These are phyloP conservation scores for Manduca sexta DNA, from an alignment of 1,140 invertebrate genomes.

Conservation along the genomic window DNA sequence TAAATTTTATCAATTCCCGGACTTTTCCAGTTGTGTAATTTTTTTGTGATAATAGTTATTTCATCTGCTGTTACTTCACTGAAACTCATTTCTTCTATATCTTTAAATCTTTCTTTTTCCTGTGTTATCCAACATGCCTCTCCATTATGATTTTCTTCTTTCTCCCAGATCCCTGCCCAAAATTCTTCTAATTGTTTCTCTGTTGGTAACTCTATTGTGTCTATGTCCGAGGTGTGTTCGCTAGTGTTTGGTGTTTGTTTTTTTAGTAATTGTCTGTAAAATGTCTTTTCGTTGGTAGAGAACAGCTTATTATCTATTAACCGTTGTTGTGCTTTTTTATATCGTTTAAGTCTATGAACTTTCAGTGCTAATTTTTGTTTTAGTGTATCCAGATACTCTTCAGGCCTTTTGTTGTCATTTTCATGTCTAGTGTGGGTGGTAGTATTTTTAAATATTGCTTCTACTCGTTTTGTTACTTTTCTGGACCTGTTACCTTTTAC, in stretches of 20 bases:
- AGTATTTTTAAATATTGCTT: conserved; percentile 1
- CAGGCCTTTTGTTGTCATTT: conserved; percentile 7
- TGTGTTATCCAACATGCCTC: conserved; percentile 17
- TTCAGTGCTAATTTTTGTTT: conserved; percentile 23
- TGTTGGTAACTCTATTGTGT: conserved; percentile 6
- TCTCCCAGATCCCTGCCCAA: conserved; percentile 10
- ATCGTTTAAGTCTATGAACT: conserved; percentile 16
- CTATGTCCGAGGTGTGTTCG: background rate
- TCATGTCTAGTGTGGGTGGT: conserved; percentile 8
- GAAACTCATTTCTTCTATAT: conserved; percentile 5
- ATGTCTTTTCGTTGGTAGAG: conserved; percentile 19
- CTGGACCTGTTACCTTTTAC: conserved; percentile 6
- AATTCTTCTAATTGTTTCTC: conserved; percentile 10
- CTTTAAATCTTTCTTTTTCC: background rate
- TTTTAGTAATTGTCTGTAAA: conserved; percentile 7
- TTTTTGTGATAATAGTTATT: conserved; percentile 1
- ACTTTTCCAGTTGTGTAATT: conserved; percentile 21
- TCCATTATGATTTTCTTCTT: conserved; percentile 10
- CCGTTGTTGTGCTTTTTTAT: conserved; percentile 14
- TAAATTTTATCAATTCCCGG: conserved; percentile 22
- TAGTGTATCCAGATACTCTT: conserved; percentile 18
- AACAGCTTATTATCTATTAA: conserved; percentile 20
- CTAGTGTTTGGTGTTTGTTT: background rate
- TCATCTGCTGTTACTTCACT: conserved; percentile 11
- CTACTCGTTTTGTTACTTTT: conserved; percentile 7